A percentile compares a stretch with the other conserved stretches of the same genome.
These are phyloP conservation scores for Malaclemys terrapin DNA, from an alignment of 2,113 vertebrate genomes.

Conservation along the genomic window DNA sequence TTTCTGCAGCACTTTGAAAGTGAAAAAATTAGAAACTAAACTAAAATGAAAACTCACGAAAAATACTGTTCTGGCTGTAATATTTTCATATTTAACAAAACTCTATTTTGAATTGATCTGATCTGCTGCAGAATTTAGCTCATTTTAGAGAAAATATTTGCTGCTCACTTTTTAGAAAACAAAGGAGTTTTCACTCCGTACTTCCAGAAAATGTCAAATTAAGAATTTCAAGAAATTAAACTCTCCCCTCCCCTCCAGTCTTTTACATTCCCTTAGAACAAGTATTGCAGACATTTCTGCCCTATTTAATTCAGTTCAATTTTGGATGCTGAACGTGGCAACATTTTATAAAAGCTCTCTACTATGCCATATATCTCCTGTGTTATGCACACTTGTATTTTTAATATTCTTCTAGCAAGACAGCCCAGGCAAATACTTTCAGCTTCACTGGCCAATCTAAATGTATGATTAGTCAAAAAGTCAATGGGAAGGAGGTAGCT, in stretches of 20 bases:
- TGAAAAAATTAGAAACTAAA: neutral
- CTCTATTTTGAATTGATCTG: neutral
- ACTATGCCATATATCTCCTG: neutral
- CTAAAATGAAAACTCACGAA: neutral
- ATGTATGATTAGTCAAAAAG: neutral
- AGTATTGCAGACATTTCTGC: neutral
- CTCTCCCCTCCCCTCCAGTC: neutral
- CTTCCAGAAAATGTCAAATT: neutral
- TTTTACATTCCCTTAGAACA: neutral
- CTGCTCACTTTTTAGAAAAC: accelerated
- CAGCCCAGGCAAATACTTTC: neutral
- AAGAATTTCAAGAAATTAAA: neutral
- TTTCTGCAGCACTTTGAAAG: neutral
- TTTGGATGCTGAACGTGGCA: neutral
- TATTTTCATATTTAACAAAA: neutral
- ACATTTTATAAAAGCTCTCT: neutral
- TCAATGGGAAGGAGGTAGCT: neutral
- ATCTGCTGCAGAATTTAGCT: neutral
- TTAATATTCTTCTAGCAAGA: neutral
- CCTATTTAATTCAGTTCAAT: neutral
- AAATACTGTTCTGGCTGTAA: neutral
- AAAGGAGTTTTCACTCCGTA: neutral
- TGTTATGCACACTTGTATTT: neutral
- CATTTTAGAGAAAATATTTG: neutral
- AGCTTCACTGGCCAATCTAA: constrained; percentile 19